Evolutionary conservation across 2,888 invertebrate genomes (phyloP).

Genomic region (Belgica antarctica): DNA sequence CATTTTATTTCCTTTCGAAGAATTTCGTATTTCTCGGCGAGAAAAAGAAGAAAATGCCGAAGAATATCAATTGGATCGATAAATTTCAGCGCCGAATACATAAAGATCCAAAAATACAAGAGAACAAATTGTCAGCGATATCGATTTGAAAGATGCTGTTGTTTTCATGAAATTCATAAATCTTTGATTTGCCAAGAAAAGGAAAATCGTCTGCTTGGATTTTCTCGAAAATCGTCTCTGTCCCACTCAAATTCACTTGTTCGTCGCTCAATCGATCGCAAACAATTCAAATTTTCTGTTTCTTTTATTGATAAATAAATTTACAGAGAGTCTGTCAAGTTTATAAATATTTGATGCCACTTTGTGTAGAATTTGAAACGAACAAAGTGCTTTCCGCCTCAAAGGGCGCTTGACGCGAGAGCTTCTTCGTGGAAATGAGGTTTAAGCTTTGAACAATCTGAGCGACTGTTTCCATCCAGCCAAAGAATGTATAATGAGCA

Average conservation of each 20-base stretch:
- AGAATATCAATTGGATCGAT: too few species aligned
- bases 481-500: too few species aligned
- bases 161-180: slow-evolving; percentile 33
- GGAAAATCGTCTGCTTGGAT: slow-evolving; percentile 3
- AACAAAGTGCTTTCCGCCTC: not conserved
- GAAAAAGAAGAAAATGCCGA: too few species aligned
- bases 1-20: not conserved
- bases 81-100: slow-evolving; percentile 30
- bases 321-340: not conserved
- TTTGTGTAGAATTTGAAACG: slow-evolving; percentile 18
- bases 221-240: not conserved
- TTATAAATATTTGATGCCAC: slow-evolving; percentile 21
- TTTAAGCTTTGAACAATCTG: too few species aligned
- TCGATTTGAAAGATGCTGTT: slow-evolving; percentile 15
- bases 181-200: slow-evolving; percentile 1
- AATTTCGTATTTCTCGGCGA: not conserved
- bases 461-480: too few species aligned
- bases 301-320: slow-evolving; percentile 12
- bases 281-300: not conserved
- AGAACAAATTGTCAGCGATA: slow-evolving; percentile 36
- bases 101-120: slow-evolving; percentile 2
- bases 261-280: not conserved
- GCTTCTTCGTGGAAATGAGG: too few species aligned
- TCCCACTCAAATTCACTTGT: not conserved
- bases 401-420: too few species aligned